Evolutionary conservation across 2,888 invertebrate genomes (phyloP).

Genomic region (Melikaiella ostensackeni): DNA sequence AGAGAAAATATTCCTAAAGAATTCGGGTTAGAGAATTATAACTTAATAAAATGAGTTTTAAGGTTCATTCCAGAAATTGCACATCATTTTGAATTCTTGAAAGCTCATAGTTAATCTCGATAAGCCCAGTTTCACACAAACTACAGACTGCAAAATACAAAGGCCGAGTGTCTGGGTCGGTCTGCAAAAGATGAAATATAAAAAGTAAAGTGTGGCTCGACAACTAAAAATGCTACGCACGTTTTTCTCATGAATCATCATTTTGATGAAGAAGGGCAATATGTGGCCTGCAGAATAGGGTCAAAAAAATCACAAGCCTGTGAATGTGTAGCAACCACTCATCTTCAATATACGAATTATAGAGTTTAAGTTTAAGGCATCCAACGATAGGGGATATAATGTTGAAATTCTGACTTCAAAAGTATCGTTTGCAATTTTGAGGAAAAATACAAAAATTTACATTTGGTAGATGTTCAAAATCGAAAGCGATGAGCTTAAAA

Average conservation of each 20-base stretch:
- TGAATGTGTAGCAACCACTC: background rate
- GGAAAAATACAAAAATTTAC: too few species aligned
- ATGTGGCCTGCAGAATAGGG: background rate
- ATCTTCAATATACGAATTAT: background rate
- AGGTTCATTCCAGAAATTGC: too few species aligned
- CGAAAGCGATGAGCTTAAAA: too few species aligned
- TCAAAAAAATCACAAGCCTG: background rate
- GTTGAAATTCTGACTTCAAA: background rate
- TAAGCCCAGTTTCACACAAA: slow-evolving; percentile 5
- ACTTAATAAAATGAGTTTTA: too few species aligned
- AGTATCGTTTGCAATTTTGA: too few species aligned
- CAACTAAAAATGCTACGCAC: slow-evolving; percentile 14
- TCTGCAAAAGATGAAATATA: slow-evolving; percentile 4
- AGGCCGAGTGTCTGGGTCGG: slow-evolving; percentile 7
- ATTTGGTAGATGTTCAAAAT: too few species aligned
- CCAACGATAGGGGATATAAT: background rate
- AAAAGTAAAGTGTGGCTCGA: slow-evolving; percentile 13
- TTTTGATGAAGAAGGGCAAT: slow-evolving; percentile 6
- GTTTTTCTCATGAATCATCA: slow-evolving; percentile 28
- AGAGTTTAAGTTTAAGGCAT: background rate
- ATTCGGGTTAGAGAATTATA: too few species aligned
- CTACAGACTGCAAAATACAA: slow-evolving; percentile 1
- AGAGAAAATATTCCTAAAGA: background rate
- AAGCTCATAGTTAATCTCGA: background rate
- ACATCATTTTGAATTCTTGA: background rate